phyloP scores from a whole-genome alignment of 1,140 invertebrate genomes.

The Chymomyza costata region DNA sequence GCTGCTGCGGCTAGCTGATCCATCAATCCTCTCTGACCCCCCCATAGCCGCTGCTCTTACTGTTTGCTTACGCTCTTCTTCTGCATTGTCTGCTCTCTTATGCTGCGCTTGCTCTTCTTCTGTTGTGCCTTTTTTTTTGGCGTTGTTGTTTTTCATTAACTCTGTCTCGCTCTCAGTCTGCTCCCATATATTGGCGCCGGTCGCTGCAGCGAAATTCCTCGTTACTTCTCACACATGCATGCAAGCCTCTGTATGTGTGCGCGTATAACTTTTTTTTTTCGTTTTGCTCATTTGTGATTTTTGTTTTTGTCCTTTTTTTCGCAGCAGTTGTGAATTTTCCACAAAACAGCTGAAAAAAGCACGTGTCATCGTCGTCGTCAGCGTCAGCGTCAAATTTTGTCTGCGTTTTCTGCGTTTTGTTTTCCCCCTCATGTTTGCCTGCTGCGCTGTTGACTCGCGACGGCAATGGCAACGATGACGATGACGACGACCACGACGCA shows the following conservation, averaged over 20 bases:
- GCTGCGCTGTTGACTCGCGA: conserved; percentile 2
- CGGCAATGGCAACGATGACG: neutral
- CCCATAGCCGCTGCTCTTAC: no score
- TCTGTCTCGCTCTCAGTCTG: conserved; percentile 7
- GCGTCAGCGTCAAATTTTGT: conserved; percentile 39
- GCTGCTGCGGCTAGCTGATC: no score
- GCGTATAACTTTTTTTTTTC: conserved; percentile 1
- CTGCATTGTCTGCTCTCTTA: no score
- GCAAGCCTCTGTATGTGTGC: conserved; percentile 7
- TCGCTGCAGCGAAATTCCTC: conserved; percentile 24
- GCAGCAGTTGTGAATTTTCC: conserved; percentile 60
- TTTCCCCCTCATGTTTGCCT: conserved; percentile 13
- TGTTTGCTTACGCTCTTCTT: conserved; percentile 3
- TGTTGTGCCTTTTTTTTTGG: conserved; percentile 12
- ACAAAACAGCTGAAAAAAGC: conserved; percentile 74
- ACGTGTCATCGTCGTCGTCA: conserved; percentile 67
- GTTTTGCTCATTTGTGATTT: conserved; percentile 49
- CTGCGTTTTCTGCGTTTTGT: conserved; percentile 49
- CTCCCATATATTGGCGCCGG: neutral
- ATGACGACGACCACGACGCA: no score
- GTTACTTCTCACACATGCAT: conserved; percentile 21
- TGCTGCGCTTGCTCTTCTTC: no score
- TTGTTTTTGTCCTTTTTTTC: conserved; percentile 72
- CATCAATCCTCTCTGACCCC: no score
- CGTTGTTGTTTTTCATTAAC: conserved; percentile 3